Conservation (phyloP, 2,113 vertebrate genomes). For the Mungos mungo region DNA sequence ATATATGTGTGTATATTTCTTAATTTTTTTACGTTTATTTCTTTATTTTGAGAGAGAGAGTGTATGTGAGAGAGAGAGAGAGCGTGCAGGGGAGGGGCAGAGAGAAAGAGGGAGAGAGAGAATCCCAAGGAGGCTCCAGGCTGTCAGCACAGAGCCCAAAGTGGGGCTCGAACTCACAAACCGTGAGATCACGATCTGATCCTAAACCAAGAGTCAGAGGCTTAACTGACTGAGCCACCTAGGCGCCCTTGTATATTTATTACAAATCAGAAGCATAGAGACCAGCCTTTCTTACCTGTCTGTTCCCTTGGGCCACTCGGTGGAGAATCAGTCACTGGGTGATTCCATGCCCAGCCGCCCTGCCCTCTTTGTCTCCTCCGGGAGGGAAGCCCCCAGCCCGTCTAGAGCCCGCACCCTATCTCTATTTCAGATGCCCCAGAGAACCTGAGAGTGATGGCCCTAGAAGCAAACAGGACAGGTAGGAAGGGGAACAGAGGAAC, state of each 20-base stretch:
- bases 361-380: no score
- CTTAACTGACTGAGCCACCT: no score
- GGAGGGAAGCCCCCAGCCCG: not conserved
- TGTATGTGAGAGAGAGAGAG: no score
- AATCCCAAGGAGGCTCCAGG: no score
- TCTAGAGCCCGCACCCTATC: not conserved
- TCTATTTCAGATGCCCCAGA: conserved; percentile 67
- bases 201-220: no score
- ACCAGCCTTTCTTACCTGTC: not conserved
- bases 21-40: no score
- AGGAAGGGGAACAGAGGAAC: not conserved
- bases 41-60: no score
- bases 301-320: not conserved
- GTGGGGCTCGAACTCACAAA: no score
- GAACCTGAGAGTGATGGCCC: conserved; percentile 19
- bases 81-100: no score
- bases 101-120: no score
- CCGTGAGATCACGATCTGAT: no score
- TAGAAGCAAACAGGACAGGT: conserved; percentile 62
- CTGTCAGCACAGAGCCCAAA: no score
- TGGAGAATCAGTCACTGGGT: not conserved
- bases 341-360: not conserved
- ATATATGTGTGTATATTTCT: not conserved
- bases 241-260: not conserved
- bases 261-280: not conserved